Percentiles rank a stretch among this genome's conserved stretches.
Conservation (phyloP, 2,888 invertebrate species). For the Emesis furor region DNA sequence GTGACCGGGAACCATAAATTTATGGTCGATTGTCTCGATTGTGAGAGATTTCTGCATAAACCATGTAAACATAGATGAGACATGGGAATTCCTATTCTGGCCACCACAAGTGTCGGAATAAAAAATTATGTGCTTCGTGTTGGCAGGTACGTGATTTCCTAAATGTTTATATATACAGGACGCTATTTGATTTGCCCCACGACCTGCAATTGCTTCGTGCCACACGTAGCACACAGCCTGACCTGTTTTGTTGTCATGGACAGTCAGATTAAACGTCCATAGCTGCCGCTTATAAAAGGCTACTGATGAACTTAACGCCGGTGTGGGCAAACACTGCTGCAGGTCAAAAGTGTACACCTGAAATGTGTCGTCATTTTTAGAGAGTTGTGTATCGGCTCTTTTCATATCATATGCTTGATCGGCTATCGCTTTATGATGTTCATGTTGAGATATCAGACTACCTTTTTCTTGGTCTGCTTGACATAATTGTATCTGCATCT, state of each 20-base stretch:
- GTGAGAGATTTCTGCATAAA: slow-evolving; percentile 6
- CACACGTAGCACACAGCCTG: background rate
- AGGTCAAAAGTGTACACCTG: slow-evolving; percentile 10
- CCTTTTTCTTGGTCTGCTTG: background rate
- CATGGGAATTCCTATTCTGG: background rate
- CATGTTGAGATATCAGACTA: background rate
- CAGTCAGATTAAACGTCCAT: slow-evolving; percentile 19
- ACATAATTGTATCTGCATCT: slow-evolving; percentile 10
- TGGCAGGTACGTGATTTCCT: slow-evolving; percentile 4
- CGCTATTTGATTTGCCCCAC: slow-evolving; percentile 22
- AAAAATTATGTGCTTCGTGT: background rate
- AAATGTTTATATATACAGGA: background rate
- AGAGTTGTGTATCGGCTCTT: background rate
- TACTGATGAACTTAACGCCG: slow-evolving; percentile 5
- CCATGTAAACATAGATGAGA: background rate
- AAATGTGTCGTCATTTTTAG: background rate
- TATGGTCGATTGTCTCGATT: background rate
- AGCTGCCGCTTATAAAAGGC: slow-evolving; percentile 11
- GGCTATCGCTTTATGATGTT: background rate
- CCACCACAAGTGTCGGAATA: background rate
- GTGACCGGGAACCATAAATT: slow-evolving; percentile 24
- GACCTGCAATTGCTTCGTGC: slow-evolving; percentile 10
- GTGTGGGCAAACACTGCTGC: slow-evolving; percentile 16
- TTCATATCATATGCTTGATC: slow-evolving; percentile 21
- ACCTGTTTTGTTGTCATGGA: slow-evolving; percentile 16